Conservation (phyloP, 2,888 invertebrate genomes). For the Seira ritae region DNA sequence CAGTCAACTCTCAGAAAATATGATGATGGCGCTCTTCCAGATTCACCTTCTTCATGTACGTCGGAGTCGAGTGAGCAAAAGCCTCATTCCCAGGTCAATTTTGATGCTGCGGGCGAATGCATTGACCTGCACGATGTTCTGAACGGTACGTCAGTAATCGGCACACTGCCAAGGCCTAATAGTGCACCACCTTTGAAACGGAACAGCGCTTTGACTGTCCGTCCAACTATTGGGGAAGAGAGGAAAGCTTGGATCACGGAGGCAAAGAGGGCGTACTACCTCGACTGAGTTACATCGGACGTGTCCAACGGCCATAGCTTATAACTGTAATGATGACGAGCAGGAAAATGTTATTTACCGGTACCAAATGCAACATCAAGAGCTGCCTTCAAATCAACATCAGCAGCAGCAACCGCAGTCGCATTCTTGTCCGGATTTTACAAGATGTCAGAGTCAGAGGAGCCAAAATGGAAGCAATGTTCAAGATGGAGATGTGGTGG, state of each 20-base stretch:
- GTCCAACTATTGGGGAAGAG: conserved; percentile 50
- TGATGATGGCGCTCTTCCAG: no score
- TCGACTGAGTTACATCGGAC: background rate
- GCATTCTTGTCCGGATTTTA: conserved; percentile 33
- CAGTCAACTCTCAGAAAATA: no score
- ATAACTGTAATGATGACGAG: no score
- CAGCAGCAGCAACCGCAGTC: no score
- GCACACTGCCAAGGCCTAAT: background rate
- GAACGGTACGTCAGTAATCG: background rate
- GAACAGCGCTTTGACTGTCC: conserved; percentile 31
- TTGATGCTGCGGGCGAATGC: no score
- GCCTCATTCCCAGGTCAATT: no score
- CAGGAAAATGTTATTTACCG: no score
- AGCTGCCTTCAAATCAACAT: no score
- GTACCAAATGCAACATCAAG: no score
- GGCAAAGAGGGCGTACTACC: conserved; percentile 23
- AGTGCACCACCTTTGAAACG: background rate
- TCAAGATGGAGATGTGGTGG: background rate
- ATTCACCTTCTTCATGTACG: no score
- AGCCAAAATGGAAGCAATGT: no score
- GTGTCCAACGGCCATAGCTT: background rate
- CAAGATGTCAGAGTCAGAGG: background rate
- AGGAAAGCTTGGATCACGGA: conserved; percentile 37
- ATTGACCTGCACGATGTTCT: background rate
- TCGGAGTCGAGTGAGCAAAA: no score